A percentile compares a stretch with the other conserved stretches of the same genome.
Conservation (phyloP, 1,140 invertebrate species). For the Drosophila ercepeae region DNA sequence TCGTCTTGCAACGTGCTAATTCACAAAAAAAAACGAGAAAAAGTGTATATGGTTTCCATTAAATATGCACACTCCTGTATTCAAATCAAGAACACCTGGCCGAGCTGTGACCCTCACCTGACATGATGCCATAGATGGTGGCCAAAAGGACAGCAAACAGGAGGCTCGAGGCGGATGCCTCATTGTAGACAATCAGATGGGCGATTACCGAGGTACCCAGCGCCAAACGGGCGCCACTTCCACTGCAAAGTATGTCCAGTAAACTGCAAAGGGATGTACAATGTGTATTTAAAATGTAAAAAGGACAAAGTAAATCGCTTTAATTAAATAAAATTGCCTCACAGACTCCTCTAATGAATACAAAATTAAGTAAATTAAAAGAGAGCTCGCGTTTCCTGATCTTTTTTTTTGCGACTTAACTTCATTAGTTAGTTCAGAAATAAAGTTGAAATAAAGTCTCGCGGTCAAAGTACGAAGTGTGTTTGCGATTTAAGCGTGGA, state of each 20-base stretch:
- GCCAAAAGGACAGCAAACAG: constrained; percentile 72
- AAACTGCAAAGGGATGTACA: constrained; percentile 47
- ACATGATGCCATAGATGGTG: constrained; percentile 62
- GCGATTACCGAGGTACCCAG: constrained; percentile 71
- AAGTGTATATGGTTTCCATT: neutral
- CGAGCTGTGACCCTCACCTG: constrained; percentile 48
- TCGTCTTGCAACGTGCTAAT: constrained; percentile 72
- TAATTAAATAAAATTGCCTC: constrained; percentile 29
- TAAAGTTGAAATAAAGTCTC: constrained; percentile 1
- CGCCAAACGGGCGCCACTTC: constrained; percentile 75
- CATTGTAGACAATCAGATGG: constrained; percentile 79
- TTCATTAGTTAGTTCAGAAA: no score
- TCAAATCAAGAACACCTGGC: neutral
- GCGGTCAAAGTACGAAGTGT: neutral
- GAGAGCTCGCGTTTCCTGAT: neutral
- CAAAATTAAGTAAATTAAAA: constrained; percentile 23
- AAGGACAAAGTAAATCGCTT: constrained; percentile 1
- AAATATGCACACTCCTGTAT: neutral
- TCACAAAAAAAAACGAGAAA: neutral
- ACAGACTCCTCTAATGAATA: constrained; percentile 25
- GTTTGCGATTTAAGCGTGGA: neutral
- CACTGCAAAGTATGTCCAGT: constrained; percentile 69
- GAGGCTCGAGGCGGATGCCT: constrained; percentile 62
- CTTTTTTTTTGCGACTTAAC: constrained; percentile 4
- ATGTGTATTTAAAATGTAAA: neutral